Evolutionary conservation across 2,888 invertebrate genomes (phyloP).

Genomic region (Sarcophaga variegata): DNA sequence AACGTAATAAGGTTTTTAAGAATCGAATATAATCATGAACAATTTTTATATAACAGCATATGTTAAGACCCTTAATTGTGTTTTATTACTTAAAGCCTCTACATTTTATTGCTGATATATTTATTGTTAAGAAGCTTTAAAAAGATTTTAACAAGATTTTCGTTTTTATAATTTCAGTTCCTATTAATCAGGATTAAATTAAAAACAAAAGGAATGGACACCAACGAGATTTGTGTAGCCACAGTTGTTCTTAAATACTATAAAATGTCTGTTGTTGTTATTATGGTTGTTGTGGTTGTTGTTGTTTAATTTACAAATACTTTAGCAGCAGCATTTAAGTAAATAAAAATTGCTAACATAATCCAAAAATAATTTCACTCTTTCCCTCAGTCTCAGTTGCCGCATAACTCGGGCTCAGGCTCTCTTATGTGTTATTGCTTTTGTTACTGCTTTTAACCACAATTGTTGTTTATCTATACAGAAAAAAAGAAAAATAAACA

Average conservation of each 20-base stretch:
- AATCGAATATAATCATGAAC: no score
- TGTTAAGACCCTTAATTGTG: no score
- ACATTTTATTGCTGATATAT: no score
- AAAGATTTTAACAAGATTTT: not conserved
- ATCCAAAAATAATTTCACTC: constrained; percentile 10
- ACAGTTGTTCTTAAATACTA: constrained; percentile 1
- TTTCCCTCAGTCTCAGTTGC: not conserved
- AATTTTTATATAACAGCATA: no score
- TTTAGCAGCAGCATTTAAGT: not conserved
- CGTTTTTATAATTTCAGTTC: not conserved
- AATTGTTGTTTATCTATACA: constrained; percentile 26
- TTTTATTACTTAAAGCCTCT: no score
- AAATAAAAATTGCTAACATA: constrained; percentile 14
- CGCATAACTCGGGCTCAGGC: not conserved
- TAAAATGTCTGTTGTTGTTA: not conserved
- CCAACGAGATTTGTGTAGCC: not conserved
- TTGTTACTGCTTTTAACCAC: not conserved
- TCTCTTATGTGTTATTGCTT: not conserved
- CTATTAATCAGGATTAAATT: not conserved
- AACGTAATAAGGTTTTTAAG: no score
- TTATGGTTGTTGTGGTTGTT: not conserved
- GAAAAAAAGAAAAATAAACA: not conserved
- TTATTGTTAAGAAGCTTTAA: no score
- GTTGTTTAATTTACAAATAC: not conserved
- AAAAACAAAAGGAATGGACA: not conserved